A percentile compares a stretch with the other conserved stretches of the same genome.
Conservation (phyloP, 2,113 vertebrate genomes). For the Sphyrna mokarran region DNA sequence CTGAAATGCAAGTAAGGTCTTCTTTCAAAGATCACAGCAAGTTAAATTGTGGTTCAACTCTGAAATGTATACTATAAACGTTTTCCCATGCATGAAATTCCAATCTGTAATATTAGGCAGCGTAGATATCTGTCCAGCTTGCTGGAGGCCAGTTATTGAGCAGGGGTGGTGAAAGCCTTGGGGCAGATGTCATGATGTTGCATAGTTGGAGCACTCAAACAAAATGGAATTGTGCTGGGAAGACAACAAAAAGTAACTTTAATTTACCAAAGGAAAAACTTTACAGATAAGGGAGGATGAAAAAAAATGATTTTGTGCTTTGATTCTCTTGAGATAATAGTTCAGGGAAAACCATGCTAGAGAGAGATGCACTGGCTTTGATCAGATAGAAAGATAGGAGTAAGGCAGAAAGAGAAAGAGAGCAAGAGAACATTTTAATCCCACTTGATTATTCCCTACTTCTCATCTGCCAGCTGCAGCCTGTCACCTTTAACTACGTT, state of each 20-base stretch:
- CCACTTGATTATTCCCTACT: neutral
- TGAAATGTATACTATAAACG: no score
- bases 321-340: neutral
- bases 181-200: neutral
- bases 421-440: neutral
- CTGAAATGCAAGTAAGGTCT: neutral
- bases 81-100: no score
- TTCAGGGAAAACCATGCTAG: neutral
- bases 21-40: neutral
- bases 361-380: neutral
- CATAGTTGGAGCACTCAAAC: neutral
- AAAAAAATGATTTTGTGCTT: neutral
- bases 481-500: neutral
- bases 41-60: neutral
- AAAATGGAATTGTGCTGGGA: neutral
- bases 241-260: no score
- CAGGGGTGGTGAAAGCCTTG: no score
- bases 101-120: neutral
- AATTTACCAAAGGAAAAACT: neutral
- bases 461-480: no score
- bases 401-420: neutral
- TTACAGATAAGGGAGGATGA: neutral
- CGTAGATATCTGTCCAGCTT: neutral
- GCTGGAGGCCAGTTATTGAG: no score
- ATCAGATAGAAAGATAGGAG: neutral